These are phyloP conservation scores for Tolmerus cingulatus DNA, from an alignment of 2,888 invertebrate species.

Conservation along the genomic window DNA sequence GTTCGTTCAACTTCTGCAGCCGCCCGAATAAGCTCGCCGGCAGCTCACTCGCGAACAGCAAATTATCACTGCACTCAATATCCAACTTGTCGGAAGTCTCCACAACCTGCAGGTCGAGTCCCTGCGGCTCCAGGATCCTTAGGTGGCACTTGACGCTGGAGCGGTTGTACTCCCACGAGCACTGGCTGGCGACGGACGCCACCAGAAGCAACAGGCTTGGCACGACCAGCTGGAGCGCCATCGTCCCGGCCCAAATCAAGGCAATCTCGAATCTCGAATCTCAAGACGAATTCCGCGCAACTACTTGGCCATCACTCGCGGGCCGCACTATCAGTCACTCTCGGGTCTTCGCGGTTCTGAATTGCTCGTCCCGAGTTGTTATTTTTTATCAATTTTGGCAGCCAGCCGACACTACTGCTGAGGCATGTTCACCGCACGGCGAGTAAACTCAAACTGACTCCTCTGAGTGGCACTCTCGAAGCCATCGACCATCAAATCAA, in stretches of 20 bases:
- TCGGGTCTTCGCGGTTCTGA: neutral
- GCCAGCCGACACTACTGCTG: conserved; percentile 8
- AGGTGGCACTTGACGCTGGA: conserved; percentile 62
- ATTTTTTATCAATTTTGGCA: neutral
- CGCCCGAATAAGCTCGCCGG: conserved; percentile 74
- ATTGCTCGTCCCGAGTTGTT: neutral
- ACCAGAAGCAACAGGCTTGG: conserved; percentile 8
- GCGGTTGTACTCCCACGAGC: conserved; percentile 62
- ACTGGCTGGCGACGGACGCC: conserved; percentile 54
- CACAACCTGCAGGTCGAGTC: conserved; percentile 64
- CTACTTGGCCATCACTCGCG: neutral
- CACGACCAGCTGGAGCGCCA: neutral
- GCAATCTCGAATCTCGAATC: neutral
- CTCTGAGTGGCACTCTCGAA: conserved; percentile 58
- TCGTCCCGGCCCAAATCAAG: neutral
- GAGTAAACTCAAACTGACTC: conserved; percentile 63
- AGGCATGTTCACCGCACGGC: conserved; percentile 63
- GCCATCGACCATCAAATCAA: conserved; percentile 58
- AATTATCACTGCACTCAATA: conserved; percentile 79
- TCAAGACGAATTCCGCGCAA: neutral
- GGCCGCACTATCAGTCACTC: neutral
- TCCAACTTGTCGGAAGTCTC: conserved; percentile 78
- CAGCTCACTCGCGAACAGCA: conserved; percentile 81
- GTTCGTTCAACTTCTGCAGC: conserved; percentile 76
- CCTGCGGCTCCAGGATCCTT: conserved; percentile 58